Evolutionary conservation across 2,888 invertebrate species (phyloP), one percentile per base, ranked within the genome.

Genomic region (Amiota minor): DNA sequence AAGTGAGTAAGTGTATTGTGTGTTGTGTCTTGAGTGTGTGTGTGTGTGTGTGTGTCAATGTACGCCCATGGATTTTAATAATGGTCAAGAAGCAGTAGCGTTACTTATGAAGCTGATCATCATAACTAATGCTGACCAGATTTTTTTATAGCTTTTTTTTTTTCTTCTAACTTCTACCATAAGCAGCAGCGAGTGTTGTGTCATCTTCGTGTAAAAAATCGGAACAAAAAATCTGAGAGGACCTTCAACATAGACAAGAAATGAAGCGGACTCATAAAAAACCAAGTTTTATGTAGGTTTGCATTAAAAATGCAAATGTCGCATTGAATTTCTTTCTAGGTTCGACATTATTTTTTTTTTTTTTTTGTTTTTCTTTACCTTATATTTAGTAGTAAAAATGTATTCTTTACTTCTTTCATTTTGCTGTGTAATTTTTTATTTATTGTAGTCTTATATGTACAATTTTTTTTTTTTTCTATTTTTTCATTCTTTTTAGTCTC

Each of bases 281-380:
- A 82, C 76, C 68, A 65, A 74, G 72, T 78, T 81, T 78, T 81
- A 79, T 67, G 77, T 74, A 80, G 81, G 78, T 85, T 79, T 83
- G 84, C 87, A 86, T 88, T 88, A 87, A 83, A 87, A 88, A 88
- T 88, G 86, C 86, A 87, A 88, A 88, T 88, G 82, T 86, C 81
- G 80, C 84, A 80, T 83, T 80, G 80, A 81, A 77, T 81, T 80
- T 79, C 77, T 79, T 68, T 59, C 35, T 35, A 35, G 35, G 35
- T 35, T 35, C 35, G 35, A 35, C 35, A 35, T 23, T 2, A 23
- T 23, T 2, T 23, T 35, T 35, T 6, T n/a, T n/a, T 70, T 71
- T 62, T 71, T 59, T 71, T 23, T 45, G 23, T 53, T n/a, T 12
- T 47, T 20, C 67, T 23, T 16, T 67, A 46, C 45, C 14, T n/a